These are phyloP conservation scores for Diplazon laetatorius DNA, from an alignment of 2,888 invertebrate genomes.

Conservation along the genomic window DNA sequence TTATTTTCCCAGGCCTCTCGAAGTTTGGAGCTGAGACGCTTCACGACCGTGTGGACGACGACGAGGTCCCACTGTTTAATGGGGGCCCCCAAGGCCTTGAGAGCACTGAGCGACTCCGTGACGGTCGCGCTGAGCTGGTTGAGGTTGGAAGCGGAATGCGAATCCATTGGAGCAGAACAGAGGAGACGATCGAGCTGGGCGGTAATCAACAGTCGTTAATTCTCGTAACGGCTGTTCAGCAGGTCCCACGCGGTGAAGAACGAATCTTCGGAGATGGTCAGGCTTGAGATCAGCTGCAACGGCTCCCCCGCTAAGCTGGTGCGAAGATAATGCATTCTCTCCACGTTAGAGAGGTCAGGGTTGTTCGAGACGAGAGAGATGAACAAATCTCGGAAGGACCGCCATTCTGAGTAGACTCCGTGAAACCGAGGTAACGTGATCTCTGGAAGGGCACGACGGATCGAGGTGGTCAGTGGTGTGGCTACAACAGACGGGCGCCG, in stretches of 20 bases:
- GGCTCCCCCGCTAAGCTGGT: background rate
- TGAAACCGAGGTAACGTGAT: background rate
- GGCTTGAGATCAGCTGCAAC: background rate
- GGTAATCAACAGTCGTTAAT: background rate
- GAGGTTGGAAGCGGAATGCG: background rate
- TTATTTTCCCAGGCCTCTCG: conserved; percentile 37
- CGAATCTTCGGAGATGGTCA: conserved; percentile 2
- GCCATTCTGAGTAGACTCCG: background rate
- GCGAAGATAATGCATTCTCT: background rate
- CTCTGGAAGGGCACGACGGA: background rate
- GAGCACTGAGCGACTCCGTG: conserved; percentile 25
- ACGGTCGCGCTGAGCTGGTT: background rate
- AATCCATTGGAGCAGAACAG: background rate
- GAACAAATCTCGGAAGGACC: background rate
- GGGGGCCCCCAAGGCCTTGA: background rate
- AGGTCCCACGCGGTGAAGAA: conserved; percentile 23
- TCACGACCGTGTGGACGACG: background rate
- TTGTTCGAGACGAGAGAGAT: background rate
- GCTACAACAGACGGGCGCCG: too few species aligned
- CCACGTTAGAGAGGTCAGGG: conserved; percentile 2
- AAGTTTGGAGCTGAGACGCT: background rate
- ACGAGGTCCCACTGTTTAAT: background rate
- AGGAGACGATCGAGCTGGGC: conserved; percentile 20
- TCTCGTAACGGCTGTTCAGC: conserved; percentile 15
- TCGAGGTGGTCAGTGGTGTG: background rate